Conservation (phyloP, 2,888 invertebrate genomes). For the Leptopilina myrica region DNA sequence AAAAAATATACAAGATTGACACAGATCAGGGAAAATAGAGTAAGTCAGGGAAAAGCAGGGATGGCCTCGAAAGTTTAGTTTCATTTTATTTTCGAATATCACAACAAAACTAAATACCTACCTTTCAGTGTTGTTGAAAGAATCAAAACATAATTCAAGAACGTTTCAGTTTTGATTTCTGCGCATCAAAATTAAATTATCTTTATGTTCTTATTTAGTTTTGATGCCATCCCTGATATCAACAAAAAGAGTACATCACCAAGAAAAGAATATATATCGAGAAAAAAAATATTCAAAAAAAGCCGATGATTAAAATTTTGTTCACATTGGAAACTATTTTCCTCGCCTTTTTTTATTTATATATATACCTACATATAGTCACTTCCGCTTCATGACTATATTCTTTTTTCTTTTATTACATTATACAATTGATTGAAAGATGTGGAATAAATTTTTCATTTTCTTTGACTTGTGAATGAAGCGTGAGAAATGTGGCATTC, state of each 20-base stretch:
- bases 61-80: no score
- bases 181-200: no score
- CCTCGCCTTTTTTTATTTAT: neutral
- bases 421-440: neutral
- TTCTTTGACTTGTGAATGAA: neutral
- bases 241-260: neutral
- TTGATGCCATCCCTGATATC: no score
- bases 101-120: no score
- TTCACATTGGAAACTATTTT: neutral
- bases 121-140: no score
- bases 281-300: neutral
- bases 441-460: neutral
- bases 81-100: no score
- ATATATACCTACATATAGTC: neutral
- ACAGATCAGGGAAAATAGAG: no score
- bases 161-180: no score
- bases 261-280: neutral
- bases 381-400: constrained; percentile 5
- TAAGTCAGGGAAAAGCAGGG: no score
- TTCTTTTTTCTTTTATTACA: neutral
- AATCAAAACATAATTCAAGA: no score
- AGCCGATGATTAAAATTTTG: neutral
- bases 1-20: no score
- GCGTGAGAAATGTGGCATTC: constrained; percentile 9
- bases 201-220: no score